phyloP scores from a whole-genome alignment of 2,888 invertebrate species.

The Hipparchia sbordonii region DNA sequence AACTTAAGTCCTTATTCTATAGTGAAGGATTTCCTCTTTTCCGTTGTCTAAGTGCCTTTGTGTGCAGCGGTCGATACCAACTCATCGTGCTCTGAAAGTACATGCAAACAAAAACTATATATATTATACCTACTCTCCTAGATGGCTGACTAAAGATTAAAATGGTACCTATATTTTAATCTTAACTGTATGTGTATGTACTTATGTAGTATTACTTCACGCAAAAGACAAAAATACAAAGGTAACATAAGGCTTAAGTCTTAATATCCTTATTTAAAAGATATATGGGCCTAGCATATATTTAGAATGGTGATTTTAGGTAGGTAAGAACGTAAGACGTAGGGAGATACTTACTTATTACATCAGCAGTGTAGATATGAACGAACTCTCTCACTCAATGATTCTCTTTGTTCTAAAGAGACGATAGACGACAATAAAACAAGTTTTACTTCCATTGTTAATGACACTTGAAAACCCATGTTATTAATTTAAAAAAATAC shows the following conservation, averaged over 20 bases:
- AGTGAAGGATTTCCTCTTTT: constrained; percentile 30
- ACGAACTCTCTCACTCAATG: not conserved
- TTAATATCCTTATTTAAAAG: too few species aligned
- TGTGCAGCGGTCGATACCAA: constrained; percentile 28
- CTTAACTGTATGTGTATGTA: too few species aligned
- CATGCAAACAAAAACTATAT: too few species aligned
- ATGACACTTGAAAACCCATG: not conserved
- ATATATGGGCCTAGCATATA: too few species aligned
- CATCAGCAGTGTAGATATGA: not conserved
- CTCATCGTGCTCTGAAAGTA: not conserved
- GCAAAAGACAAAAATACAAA: too few species aligned
- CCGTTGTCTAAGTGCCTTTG: constrained; percentile 32
- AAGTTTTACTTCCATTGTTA: not conserved
- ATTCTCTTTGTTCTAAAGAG: not conserved
- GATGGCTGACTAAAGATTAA: not conserved
- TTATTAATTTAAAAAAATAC: not conserved
- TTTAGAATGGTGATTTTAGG: too few species aligned
- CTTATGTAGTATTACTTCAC: too few species aligned
- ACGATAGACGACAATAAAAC: not conserved
- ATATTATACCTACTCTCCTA: too few species aligned
- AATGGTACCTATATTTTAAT: not conserved
- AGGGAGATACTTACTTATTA: too few species aligned
- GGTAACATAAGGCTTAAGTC: too few species aligned
- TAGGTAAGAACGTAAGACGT: too few species aligned
- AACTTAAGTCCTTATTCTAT: constrained; percentile 19